Evolutionary conservation across 2,113 vertebrate genomes (phyloP).

Genomic region (Mesocricetus auratus): DNA sequence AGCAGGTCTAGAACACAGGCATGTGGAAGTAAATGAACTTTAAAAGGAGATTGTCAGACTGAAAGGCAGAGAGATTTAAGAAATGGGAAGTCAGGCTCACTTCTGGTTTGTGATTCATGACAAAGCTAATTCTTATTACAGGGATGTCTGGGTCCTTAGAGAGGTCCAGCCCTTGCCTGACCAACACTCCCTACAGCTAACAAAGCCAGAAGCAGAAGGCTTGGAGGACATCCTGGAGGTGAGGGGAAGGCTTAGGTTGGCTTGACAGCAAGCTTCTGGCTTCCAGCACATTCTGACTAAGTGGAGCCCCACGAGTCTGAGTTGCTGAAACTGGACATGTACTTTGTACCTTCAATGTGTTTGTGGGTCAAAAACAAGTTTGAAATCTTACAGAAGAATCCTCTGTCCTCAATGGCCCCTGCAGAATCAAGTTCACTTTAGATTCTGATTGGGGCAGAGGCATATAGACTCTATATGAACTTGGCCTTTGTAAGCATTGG

Average conservation of each 20-base stretch:
- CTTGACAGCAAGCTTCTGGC: too few species aligned
- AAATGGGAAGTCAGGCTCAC: background rate
- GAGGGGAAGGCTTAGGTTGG: fast-evolving
- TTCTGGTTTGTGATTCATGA: background rate
- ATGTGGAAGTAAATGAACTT: background rate
- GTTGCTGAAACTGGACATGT: too few species aligned
- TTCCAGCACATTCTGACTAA: fast-evolving
- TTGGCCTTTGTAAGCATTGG: background rate
- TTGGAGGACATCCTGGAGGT: background rate
- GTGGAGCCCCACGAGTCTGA: fast-evolving
- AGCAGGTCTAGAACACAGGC: background rate
- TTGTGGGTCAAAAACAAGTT: background rate
- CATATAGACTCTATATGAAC: background rate
- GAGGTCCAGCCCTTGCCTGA: background rate
- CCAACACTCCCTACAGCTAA: background rate
- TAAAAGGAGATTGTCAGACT: background rate
- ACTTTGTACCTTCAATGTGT: background rate
- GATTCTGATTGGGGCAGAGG: background rate
- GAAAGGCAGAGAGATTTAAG: background rate
- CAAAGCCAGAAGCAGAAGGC: too few species aligned
- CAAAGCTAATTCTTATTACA: background rate
- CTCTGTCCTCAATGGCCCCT: fast-evolving
- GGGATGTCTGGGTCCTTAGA: background rate
- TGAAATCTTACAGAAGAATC: background rate
- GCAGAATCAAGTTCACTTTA: fast-evolving